These are phyloP conservation scores for Hippopotamyrus pictus DNA, from an alignment of 2,797 vertebrate species.

Conservation along the genomic window DNA sequence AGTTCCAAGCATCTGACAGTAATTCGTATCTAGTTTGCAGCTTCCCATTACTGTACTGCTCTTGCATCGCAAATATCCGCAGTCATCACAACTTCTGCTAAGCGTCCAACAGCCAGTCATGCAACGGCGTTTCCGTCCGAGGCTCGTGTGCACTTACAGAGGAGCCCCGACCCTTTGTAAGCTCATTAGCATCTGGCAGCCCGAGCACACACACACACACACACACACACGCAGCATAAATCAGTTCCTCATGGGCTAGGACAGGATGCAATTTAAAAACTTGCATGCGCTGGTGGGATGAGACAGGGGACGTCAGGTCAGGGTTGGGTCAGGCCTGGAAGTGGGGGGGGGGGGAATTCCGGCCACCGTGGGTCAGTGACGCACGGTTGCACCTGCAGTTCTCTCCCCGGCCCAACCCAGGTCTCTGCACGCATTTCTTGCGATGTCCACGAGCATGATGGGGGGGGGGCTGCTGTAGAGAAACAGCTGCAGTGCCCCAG, in stretches of 20 bases:
- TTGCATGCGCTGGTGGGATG: background rate
- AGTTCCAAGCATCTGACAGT: background rate
- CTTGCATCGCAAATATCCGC: background rate
- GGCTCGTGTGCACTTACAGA: background rate
- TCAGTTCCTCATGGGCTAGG: background rate
- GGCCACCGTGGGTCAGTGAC: background rate
- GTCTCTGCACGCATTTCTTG: background rate
- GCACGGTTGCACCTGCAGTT: constrained; percentile 15
- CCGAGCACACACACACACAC: background rate
- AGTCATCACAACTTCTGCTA: background rate
- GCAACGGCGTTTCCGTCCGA: background rate
- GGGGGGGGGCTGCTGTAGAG: background rate
- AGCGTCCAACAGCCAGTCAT: background rate
- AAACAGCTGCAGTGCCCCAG: constrained; percentile 11
- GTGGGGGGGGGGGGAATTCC: background rate
- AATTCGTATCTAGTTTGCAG: background rate
- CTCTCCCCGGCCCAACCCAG: background rate
- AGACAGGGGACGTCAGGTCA: background rate
- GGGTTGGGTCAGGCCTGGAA: background rate
- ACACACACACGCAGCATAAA: background rate
- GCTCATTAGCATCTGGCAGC: background rate
- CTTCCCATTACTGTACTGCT: background rate
- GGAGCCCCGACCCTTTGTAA: background rate
- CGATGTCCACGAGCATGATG: background rate
- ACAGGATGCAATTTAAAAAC: constrained; percentile 5